Conservation (phyloP, 23 tunicate genomes). For the Clavelina lepadiformis region DNA sequence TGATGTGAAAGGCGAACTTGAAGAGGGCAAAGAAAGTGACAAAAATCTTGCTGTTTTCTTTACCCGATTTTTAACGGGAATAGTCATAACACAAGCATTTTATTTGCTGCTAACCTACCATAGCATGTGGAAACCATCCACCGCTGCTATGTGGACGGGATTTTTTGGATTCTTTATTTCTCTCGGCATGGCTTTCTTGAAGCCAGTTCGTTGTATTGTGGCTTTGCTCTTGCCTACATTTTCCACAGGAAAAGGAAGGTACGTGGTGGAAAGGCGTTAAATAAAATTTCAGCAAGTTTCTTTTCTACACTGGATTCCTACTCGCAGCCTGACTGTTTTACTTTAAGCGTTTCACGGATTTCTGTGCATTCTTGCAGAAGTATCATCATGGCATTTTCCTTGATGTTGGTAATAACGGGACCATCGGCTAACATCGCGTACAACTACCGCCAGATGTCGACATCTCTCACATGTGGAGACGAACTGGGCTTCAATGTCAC, state of each 20-base stretch:
- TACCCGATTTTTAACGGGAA: conserved; percentile 58
- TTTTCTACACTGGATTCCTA: too few relatives aligned
- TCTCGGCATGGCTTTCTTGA: conserved; percentile 72
- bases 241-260: conserved; percentile 91
- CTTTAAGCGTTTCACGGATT: too few relatives aligned
- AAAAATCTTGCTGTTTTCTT: conserved; percentile 16
- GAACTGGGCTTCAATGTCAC: conserved; percentile 81
- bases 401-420: conserved; percentile 63
- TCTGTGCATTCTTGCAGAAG: conserved; percentile 39
- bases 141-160: conserved; percentile 57
- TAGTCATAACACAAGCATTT: conserved; percentile 46
- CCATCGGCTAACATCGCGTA: conserved; percentile 54
- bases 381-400: conserved; percentile 53
- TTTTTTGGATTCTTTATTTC: conserved; percentile 59
- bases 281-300: too few relatives aligned
- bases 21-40: conserved; percentile 8
- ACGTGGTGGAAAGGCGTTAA: too few relatives aligned
- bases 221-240: conserved; percentile 55
- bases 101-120: conserved; percentile 64
- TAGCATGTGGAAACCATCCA: conserved; percentile 57
- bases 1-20: conserved; percentile 17
- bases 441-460: conserved; percentile 67
- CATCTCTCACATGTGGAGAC: conserved; percentile 67
- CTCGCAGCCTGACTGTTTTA: too few relatives aligned
- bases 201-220: conserved; percentile 46